Evolutionary conservation across 1,140 invertebrate genomes (phyloP), one percentile per base, ranked within the genome.

Genomic region (Zaprionus inermis): DNA sequence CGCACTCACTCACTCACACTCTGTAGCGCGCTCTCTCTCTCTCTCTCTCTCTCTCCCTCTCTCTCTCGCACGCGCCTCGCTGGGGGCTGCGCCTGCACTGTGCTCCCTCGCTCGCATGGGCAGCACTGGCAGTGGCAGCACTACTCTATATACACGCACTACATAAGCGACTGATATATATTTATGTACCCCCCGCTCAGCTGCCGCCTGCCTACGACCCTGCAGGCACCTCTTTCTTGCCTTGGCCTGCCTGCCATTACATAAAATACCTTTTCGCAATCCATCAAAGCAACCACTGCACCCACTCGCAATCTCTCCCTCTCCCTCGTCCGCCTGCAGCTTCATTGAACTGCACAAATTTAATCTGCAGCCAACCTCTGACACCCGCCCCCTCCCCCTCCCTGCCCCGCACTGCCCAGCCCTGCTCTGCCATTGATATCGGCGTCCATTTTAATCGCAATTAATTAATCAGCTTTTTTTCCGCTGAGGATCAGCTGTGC

Each of bases 201-300:
- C n/a, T n/a, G n/a, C n/a, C n/a, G n/a, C 6, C 6, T 16, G 6
- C n/a, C 7, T 16, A 3, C 38, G 7, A 6, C 7, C 38, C 38
- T 44, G n/a, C n/a, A 0, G n/a, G 38, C 38, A 44, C 38, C 38
- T 44, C 38, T 44, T 44, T 6, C 38, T 28, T 38, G 66, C 52
- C 52, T 55, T 28, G 24, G 22, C 55, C 63, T 44, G 34, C 28
- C 52, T 38, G 20, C 55, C 65, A 86, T 82, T 83, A 79, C 72
- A 88, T 82, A 83, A 88, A 86, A 79, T 86, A 82, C 79, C 82
- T 86, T 61, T 78, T 76, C 77, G 78, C 79, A 82, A 91, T 91
- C 82, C 90, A 91, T 91, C 90, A 91, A 83, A 79, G 80, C 54
- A 78, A 64, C 49, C 60, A 58, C 51, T 68, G 61, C 63, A 46